Evolutionary conservation across 2,888 invertebrate genomes (phyloP).

Genomic region (Nasonovia ribisnigri): DNA sequence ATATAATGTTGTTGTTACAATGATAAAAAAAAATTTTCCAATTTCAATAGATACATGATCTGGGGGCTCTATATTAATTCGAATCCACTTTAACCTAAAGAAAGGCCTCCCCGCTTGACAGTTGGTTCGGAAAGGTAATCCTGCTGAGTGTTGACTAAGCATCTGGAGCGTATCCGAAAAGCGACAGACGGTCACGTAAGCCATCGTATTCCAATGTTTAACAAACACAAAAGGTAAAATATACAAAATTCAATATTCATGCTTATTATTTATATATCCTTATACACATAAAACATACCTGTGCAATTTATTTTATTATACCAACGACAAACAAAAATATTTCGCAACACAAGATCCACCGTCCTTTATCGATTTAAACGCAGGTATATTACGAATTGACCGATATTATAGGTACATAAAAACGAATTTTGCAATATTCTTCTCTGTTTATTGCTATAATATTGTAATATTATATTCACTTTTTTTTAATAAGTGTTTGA

Average conservation of each 20-base stretch:
- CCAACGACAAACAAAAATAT: not conserved
- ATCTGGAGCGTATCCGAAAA: not conserved
- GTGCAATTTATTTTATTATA: not conserved
- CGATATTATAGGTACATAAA: not conserved
- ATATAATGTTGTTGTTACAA: not conserved
- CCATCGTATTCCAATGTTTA: not conserved
- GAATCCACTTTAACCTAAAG: not conserved
- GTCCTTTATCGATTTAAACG: not conserved
- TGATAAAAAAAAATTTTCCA: not conserved
- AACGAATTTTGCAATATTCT: not conserved
- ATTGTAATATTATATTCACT: not conserved
- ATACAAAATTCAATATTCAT: not conserved
- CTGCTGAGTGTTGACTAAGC: slow-evolving; percentile 14
- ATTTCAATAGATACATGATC: not conserved
- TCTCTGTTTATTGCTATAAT: not conserved
- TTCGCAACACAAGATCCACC: not conserved
- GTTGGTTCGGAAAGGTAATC: not conserved
- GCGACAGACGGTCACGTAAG: not conserved
- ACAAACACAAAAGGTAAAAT: slow-evolving; percentile 22
- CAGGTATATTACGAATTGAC: not conserved
- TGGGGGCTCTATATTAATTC: not conserved
- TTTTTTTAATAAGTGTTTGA: not conserved
- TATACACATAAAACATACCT: not conserved
- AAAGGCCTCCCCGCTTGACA: not conserved
- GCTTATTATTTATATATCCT: not conserved